A percentile compares a stretch with the other conserved stretches of the same genome.
Evolutionary conservation across 2,797 vertebrate species (phyloP).

Genomic region (Valencia hispanica): DNA sequence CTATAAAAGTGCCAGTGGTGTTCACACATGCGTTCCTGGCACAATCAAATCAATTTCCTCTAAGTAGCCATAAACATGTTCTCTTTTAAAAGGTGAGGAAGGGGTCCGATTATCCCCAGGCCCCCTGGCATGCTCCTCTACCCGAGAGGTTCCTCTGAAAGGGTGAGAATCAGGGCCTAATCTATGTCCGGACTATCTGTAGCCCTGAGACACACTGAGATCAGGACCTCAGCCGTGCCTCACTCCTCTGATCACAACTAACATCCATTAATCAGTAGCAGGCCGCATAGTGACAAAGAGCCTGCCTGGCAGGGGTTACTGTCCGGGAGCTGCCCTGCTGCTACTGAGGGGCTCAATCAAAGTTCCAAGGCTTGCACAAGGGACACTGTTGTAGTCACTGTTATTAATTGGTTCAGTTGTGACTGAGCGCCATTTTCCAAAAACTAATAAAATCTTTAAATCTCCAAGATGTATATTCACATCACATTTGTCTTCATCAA

Average conservation of each 20-base stretch:
- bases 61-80: constrained; percentile 99
- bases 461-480: constrained; percentile 17
- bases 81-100: constrained; percentile 93
- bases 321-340: constrained; percentile 38
- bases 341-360: constrained; percentile 55
- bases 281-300: constrained; percentile 81
- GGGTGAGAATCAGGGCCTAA: constrained; percentile 86
- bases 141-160: constrained; percentile 81
- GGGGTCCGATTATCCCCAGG: constrained; percentile 86
- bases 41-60: constrained; percentile 99
- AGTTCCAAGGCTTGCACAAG: constrained; percentile 58
- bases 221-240: constrained; percentile 84
- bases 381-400: constrained; percentile 28
- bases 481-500: constrained; percentile 11
- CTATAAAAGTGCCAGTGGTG: constrained; percentile 97
- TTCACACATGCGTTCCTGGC: constrained; percentile 92
- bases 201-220: constrained; percentile 68
- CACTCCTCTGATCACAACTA: constrained; percentile 79
- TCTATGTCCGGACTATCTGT: constrained; percentile 91
- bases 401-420: constrained; percentile 43
- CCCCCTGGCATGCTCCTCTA: constrained; percentile 81
- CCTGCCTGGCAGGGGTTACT: constrained; percentile 67
- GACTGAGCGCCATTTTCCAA: constrained; percentile 22
- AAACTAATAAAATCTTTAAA: constrained; percentile 24
- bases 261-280: constrained; percentile 89